Conservation (phyloP, 2,797 vertebrate species). For the Sebastes baramenuke region DNA sequence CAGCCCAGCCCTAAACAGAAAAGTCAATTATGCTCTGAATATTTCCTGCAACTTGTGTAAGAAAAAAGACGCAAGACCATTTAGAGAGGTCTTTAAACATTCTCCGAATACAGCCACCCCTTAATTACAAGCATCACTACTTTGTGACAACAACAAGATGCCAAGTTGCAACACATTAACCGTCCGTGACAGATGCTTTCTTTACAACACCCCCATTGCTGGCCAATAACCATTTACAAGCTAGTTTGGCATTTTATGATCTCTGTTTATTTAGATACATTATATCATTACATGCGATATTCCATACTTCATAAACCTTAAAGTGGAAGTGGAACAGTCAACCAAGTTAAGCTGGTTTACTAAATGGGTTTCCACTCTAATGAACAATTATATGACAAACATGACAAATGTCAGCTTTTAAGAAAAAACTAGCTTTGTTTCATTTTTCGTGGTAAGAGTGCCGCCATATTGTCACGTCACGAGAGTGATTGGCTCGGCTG, state of each 20-base stretch:
- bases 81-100: conserved; percentile 22
- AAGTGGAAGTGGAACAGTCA: background rate
- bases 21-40: conserved; percentile 13
- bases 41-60: background rate
- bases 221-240: conserved; percentile 56
- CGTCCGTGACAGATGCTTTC: conserved; percentile 40
- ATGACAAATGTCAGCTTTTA: no score
- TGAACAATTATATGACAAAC: no score
- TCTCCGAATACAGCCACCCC: background rate
- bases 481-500: no score
- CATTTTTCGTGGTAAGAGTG: no score
- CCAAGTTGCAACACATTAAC: conserved; percentile 38
- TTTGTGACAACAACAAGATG: conserved; percentile 31
- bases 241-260: conserved; percentile 51
- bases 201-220: conserved; percentile 34
- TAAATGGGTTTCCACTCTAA: no score
- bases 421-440: no score
- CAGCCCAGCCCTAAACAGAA: conserved; percentile 15
- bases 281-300: conserved; percentile 49
- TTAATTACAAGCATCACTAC: conserved; percentile 35
- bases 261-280: conserved; percentile 59
- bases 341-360: no score
- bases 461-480: no score
- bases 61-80: background rate
- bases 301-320: conserved; percentile 55